Evolutionary conservation across 2,113 vertebrate species (phyloP).

Genomic region (Galemys pyrenaicus): DNA sequence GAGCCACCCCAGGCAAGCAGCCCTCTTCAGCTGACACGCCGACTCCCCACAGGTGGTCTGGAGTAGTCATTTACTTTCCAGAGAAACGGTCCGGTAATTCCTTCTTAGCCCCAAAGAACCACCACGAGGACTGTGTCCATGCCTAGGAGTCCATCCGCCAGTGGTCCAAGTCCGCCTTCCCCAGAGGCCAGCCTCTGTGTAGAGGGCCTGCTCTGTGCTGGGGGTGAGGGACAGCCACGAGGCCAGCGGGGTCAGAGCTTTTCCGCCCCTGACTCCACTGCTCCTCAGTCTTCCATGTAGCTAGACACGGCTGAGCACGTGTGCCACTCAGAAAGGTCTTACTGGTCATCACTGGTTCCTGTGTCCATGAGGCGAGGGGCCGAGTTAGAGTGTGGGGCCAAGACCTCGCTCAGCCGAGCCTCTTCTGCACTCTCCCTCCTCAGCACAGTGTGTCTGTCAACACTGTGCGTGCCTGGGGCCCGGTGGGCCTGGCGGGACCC

Average conservation of each 20-base stretch:
- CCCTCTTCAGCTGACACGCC: neutral
- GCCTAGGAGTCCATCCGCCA: neutral
- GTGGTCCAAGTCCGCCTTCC: neutral
- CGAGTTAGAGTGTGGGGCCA: neutral
- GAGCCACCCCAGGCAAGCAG: neutral
- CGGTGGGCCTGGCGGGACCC: neutral
- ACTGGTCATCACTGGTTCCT: neutral
- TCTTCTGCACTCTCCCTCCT: neutral
- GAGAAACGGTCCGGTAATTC: neutral
- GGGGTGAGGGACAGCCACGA: rapidly evolving
- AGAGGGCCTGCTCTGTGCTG: neutral
- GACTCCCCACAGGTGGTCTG: neutral
- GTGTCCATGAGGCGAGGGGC: neutral
- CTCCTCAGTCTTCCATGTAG: neutral
- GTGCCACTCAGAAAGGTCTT: neutral
- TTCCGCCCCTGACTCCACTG: too few species aligned
- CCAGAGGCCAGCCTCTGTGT: neutral
- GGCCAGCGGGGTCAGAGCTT: neutral
- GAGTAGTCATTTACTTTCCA: neutral
- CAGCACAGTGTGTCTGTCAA: neutral
- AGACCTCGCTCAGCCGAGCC: neutral
- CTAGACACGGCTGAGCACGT: neutral
- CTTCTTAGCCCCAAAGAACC: neutral
- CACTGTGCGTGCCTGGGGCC: too few species aligned
- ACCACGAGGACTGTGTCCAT: neutral